Percentiles rank a stretch among this genome's conserved stretches.
These are phyloP conservation scores for Limosa lapponica DNA, from an alignment of 2,797 vertebrate species.

Conservation along the genomic window DNA sequence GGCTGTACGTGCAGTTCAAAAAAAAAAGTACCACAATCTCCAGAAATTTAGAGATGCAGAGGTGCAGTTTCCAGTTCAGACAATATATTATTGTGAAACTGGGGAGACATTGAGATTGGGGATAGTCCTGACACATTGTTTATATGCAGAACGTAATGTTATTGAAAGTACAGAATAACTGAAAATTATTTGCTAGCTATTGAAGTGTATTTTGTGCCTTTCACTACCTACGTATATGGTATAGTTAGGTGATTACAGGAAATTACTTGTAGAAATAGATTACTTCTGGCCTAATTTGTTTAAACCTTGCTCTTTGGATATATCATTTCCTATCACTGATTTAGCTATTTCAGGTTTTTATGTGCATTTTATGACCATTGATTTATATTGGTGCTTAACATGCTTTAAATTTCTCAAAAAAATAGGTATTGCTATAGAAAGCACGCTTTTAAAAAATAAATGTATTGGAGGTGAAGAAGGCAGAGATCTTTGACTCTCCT, in stretches of 20 bases:
- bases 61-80: neutral
- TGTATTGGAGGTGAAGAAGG: neutral
- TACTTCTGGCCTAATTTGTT: neutral
- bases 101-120: neutral
- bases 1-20: neutral
- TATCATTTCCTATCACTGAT: neutral
- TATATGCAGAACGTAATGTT: neutral
- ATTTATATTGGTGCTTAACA: neutral
- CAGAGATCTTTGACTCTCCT: slow-evolving; percentile 1
- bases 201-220: neutral
- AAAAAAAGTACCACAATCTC: neutral
- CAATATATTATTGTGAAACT: neutral
- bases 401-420: neutral
- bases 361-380: neutral
- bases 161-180: neutral
- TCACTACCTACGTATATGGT: neutral
- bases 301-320: neutral
- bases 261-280: neutral
- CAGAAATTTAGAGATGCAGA: neutral
- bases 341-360: neutral
- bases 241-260: neutral
- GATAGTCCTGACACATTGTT: rapidly evolving
- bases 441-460: neutral
- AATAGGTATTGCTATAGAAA: neutral
- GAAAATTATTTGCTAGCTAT: neutral